Evolutionary conservation across 2,113 vertebrate genomes (phyloP).

Genomic region (Anas platyrhynchos): DNA sequence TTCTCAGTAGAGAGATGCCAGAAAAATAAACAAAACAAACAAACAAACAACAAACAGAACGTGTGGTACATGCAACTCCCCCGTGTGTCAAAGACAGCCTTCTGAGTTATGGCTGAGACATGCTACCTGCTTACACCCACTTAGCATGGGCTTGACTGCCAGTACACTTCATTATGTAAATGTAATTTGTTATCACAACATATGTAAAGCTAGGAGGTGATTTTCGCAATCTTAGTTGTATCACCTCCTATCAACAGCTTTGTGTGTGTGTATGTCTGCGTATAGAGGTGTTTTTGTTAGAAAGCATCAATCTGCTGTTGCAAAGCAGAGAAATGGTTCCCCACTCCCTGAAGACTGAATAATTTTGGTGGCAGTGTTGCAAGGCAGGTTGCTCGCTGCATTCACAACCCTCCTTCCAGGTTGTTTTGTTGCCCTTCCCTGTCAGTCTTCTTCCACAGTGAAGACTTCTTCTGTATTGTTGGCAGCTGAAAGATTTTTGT

Average conservation of each 20-base stretch:
- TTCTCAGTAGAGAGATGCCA: neutral
- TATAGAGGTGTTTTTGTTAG: neutral
- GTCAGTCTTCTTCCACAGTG: neutral
- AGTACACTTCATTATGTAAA: neutral
- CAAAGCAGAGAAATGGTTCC: neutral
- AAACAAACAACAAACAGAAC: neutral
- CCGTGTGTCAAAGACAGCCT: neutral
- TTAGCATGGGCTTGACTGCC: neutral
- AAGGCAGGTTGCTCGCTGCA: neutral
- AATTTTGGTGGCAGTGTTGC: neutral
- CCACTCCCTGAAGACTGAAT: neutral
- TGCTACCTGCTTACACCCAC: neutral
- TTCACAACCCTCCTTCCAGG: neutral
- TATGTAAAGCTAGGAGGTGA: neutral
- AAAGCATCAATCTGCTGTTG: neutral
- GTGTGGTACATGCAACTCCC: neutral
- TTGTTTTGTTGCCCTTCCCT: neutral
- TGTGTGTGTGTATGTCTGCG: neutral
- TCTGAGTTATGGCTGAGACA: neutral
- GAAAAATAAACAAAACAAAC: neutral
- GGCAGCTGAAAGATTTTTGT: neutral
- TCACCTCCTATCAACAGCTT: neutral
- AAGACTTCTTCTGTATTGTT: neutral
- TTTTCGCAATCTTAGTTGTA: neutral
- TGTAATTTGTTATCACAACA: neutral